These are phyloP conservation scores for Epicampocera succincta DNA, from an alignment of 2,888 invertebrate genomes.

Conservation along the genomic window DNA sequence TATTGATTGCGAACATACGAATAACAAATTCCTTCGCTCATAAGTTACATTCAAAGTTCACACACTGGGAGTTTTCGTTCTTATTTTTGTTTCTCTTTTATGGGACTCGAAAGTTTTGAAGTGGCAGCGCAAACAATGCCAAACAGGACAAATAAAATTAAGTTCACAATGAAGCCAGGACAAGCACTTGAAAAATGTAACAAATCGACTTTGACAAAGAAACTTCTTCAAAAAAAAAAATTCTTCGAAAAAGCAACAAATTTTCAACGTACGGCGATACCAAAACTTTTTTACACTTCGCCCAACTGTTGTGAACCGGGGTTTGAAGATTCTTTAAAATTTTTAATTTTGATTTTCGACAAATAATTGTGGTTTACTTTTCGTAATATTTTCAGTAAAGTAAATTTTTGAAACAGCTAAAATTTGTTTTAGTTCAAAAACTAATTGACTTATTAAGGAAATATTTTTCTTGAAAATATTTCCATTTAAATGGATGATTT, in stretches of 20 bases:
- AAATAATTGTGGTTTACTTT: too few species aligned
- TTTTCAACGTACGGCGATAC: too few species aligned
- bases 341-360: too few species aligned
- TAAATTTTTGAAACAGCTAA: too few species aligned
- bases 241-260: background rate
- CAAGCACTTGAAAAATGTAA: constrained; percentile 75
- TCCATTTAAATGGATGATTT: too few species aligned
- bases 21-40: constrained; percentile 58
- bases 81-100: constrained; percentile 9
- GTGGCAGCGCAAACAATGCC: constrained; percentile 66
- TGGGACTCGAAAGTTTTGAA: constrained; percentile 57
- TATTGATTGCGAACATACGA: constrained; percentile 26
- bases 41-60: constrained; percentile 48
- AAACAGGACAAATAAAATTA: constrained; percentile 72
- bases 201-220: constrained; percentile 80
- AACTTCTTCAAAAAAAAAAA: constrained; percentile 53
- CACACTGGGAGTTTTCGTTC: constrained; percentile 49
- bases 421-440: too few species aligned
- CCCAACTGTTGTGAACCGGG: too few species aligned
- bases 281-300: too few species aligned
- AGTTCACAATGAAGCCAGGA: constrained; percentile 71
- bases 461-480: too few species aligned
- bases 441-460: too few species aligned
- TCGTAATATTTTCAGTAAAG: too few species aligned
- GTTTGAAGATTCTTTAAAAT: too few species aligned